Evolutionary conservation across 2,888 invertebrate species (phyloP).

Genomic region (Scaptomyza flava): DNA sequence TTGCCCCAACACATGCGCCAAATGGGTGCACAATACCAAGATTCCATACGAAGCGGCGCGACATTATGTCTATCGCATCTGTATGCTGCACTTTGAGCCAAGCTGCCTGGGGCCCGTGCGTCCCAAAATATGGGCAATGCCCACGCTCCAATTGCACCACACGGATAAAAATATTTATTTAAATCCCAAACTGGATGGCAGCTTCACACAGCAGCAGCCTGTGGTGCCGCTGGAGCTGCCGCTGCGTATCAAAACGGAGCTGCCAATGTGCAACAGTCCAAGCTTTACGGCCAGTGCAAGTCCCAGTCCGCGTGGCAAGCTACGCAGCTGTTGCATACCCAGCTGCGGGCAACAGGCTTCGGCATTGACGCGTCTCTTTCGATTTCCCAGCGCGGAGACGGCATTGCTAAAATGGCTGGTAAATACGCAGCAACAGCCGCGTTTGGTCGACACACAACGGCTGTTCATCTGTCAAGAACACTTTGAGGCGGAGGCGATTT

Average conservation of each 20-base stretch:
- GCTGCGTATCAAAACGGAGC: conserved; percentile 37
- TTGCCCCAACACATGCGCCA: conserved; percentile 44
- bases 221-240: conserved; percentile 34
- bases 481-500: conserved; percentile 68
- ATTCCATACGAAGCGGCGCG: conserved; percentile 55
- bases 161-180: conserved; percentile 38
- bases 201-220: not conserved
- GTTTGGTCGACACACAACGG: conserved; percentile 44
- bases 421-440: conserved; percentile 64
- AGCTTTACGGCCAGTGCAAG: conserved; percentile 53
- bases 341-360: conserved; percentile 44
- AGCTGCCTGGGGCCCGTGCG: conserved; percentile 39
- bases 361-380: conserved; percentile 49
- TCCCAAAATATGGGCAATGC: conserved; percentile 57
- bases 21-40: conserved; percentile 77
- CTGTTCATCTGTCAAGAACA: conserved; percentile 70
- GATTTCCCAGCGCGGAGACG: conserved; percentile 61
- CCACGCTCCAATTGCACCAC: conserved; percentile 61
- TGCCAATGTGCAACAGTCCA: conserved; percentile 44
- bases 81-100: conserved; percentile 72
- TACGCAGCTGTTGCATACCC: conserved; percentile 59
- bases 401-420: conserved; percentile 72
- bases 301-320: conserved; percentile 56
- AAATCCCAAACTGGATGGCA: conserved; percentile 32
- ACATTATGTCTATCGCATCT: conserved; percentile 68